A percentile compares a stretch with the other conserved stretches of the same genome.
Evolutionary conservation across 2,888 invertebrate genomes (phyloP).

Genomic region (Laothoe populi): DNA sequence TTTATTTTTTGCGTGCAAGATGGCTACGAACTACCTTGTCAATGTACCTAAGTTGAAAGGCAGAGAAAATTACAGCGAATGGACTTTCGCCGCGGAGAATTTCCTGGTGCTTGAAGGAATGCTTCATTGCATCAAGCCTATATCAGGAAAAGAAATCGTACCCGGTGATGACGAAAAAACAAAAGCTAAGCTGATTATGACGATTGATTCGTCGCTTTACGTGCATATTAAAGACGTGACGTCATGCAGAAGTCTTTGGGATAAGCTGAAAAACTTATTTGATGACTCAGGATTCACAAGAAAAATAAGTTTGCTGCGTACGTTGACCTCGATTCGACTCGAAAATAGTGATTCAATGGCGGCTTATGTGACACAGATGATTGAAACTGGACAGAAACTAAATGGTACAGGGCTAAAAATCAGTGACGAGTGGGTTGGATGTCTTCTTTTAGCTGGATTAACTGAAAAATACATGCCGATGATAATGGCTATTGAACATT

Average conservation of each 20-base stretch:
- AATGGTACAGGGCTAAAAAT: background rate
- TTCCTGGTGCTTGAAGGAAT: slow-evolving; percentile 37
- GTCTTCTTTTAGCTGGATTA: background rate
- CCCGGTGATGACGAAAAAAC: background rate
- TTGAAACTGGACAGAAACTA: background rate
- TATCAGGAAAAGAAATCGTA: background rate
- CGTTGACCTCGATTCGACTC: background rate
- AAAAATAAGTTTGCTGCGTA: background rate
- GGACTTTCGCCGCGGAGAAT: slow-evolving; percentile 39
- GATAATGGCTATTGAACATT: slow-evolving; percentile 4
- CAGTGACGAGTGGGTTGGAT: background rate
- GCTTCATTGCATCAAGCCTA: slow-evolving; percentile 30
- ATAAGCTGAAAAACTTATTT: background rate
- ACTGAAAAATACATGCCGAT: background rate
- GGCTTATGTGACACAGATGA: background rate
- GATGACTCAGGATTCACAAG: slow-evolving; percentile 13
- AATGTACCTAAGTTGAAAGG: slow-evolving; percentile 35
- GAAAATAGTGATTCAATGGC: background rate
- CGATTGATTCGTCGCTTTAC: background rate
- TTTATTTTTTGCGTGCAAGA: no score
- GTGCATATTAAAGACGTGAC: background rate
- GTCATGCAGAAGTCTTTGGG: background rate
- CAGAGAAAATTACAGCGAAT: slow-evolving; percentile 38
- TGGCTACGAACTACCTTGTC: background rate
- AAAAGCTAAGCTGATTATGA: slow-evolving; percentile 2